Conservation (phyloP, 2,113 vertebrate genomes). For the Hypomesus transpacificus region DNA sequence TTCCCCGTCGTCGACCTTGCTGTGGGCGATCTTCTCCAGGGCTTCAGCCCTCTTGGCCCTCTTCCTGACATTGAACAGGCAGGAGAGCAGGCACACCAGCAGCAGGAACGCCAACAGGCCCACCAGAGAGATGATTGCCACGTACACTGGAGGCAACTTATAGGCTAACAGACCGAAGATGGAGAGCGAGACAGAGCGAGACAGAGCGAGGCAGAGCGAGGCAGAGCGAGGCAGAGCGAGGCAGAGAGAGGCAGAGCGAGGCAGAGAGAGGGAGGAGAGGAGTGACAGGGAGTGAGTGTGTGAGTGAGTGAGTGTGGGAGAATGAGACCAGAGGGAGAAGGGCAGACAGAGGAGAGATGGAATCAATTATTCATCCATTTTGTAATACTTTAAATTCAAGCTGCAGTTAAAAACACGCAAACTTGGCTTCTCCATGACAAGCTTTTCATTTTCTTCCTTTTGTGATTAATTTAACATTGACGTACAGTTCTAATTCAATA, state of each 20-base stretch:
- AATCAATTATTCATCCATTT: background rate
- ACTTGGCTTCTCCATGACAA: no score
- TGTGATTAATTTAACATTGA: background rate
- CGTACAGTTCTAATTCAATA: background rate
- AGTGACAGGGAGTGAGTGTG: background rate
- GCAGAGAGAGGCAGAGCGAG: background rate
- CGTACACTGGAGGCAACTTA: slow-evolving; percentile 63
- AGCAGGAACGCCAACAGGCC: slow-evolving; percentile 72
- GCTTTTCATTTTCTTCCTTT: background rate
- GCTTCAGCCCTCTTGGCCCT: slow-evolving; percentile 68
- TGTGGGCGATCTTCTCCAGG: slow-evolving; percentile 69
- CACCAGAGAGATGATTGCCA: slow-evolving; percentile 71
- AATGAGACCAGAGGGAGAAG: background rate
- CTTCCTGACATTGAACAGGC: slow-evolving; percentile 72
- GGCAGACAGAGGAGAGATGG: slow-evolving; percentile 15
- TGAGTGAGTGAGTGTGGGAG: background rate
- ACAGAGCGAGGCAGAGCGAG: background rate
- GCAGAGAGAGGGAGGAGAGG: background rate
- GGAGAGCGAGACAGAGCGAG: background rate
- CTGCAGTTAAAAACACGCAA: slow-evolving; percentile 9
- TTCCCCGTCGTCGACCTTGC: slow-evolving; percentile 73
- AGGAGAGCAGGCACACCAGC: slow-evolving; percentile 72
- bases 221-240: background rate
- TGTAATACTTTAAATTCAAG: slow-evolving; percentile 13
- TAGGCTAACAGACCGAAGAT: slow-evolving; percentile 52